Conservation (phyloP, 2,797 vertebrate genomes). For the Pangasius macronema region DNA sequence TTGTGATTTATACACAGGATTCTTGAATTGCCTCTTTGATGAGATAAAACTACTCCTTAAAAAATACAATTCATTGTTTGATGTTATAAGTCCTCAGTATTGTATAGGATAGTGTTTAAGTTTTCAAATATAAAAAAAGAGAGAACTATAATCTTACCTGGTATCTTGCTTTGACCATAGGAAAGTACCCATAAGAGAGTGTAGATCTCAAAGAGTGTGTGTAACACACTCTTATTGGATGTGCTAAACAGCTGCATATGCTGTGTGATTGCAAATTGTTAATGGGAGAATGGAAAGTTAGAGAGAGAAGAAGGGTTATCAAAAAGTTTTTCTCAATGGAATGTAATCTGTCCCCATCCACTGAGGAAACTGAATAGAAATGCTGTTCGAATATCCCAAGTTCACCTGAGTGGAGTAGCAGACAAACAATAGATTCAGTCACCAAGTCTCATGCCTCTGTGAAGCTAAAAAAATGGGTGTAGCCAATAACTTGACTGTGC, state of each 20-base stretch:
- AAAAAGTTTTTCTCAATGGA: not conserved
- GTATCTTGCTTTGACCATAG: conserved; percentile 47
- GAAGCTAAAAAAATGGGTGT: not conserved
- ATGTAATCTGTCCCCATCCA: conserved; percentile 5
- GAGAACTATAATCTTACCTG: conserved; percentile 51
- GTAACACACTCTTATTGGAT: conserved; percentile 47
- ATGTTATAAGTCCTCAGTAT: not conserved
- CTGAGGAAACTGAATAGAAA: conserved; percentile 4
- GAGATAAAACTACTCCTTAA: not conserved
- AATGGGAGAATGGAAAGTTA: not conserved
- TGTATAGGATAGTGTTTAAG: not conserved
- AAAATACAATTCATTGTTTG: not conserved
- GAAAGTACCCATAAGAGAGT: conserved; percentile 45
- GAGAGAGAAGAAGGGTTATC: not conserved
- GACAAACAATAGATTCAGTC: not conserved
- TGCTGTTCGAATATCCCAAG: not conserved
- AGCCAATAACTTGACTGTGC: not conserved
- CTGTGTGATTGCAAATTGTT: not conserved
- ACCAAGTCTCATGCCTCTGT: not conserved
- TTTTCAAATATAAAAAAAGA: not conserved
- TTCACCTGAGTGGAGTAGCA: conserved; percentile 2
- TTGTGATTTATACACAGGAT: not conserved
- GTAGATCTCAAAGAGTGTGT: conserved; percentile 33
- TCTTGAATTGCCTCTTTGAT: not conserved
- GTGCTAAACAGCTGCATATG: conserved; percentile 13